Percentiles rank a stretch among this genome's conserved stretches.
These are phyloP conservation scores for Philotrypesis tridentata DNA, from an alignment of 1,140 invertebrate species.

Conservation along the genomic window DNA sequence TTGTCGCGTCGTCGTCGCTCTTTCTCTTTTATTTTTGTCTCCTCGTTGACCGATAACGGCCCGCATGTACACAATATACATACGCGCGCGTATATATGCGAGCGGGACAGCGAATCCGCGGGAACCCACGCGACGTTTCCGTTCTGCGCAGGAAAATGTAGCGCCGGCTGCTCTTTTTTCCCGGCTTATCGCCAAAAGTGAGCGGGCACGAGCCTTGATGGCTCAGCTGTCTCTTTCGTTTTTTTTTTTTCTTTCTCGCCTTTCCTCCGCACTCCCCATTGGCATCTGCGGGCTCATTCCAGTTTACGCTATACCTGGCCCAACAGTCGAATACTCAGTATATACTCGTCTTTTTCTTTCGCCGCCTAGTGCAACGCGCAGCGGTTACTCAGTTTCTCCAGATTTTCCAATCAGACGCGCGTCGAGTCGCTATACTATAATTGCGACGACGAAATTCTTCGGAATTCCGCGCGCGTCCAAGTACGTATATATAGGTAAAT, in stretches of 20 bases:
- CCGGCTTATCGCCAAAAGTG: conserved; percentile 56
- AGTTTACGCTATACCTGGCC: not conserved
- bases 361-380: too few relatives aligned
- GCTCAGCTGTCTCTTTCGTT: conserved; percentile 56
- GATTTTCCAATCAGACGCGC: too few relatives aligned
- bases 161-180: conserved; percentile 54
- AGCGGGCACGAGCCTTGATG: conserved; percentile 51
- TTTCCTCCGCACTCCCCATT: not conserved
- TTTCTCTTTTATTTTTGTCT: not conserved
- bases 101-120: not conserved
- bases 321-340: too few relatives aligned
- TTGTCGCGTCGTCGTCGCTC: too few relatives aligned
- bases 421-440: too few relatives aligned
- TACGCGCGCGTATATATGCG: not conserved
- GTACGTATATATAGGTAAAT: too few relatives aligned
- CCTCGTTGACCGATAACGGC: conserved; percentile 66
- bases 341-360: too few relatives aligned
- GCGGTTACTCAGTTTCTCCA: too few relatives aligned
- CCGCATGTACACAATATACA: conserved; percentile 57
- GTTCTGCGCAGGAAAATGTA: conserved; percentile 64
- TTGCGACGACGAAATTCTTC: too few relatives aligned
- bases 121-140: conserved; percentile 57
- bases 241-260: not conserved
- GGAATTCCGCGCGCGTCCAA: too few relatives aligned
- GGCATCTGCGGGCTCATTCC: not conserved